A percentile compares a stretch with the other conserved stretches of the same genome.
Conservation (phyloP, 1,140 invertebrate genomes). For the Leptinotarsa defecta region DNA sequence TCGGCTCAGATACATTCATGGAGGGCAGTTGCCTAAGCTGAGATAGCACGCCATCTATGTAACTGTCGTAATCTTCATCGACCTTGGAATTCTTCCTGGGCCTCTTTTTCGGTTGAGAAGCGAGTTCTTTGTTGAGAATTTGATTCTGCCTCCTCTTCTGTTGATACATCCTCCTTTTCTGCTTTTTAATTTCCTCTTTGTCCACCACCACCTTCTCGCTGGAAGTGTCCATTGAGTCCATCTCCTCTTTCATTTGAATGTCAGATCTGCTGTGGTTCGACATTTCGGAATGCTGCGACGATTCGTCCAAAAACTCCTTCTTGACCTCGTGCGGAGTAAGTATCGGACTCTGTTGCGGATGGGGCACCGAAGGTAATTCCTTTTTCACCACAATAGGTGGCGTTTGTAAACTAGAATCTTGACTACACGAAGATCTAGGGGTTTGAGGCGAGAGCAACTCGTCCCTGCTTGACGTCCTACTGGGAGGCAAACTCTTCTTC, state of each 20-base stretch:
- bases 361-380: constrained; percentile 32
- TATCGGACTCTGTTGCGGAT: constrained; percentile 41
- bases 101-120: constrained; percentile 74
- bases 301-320: constrained; percentile 65
- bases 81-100: constrained; percentile 81
- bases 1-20: constrained; percentile 86
- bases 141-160: constrained; percentile 76
- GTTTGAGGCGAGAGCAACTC: constrained; percentile 55
- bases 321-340: constrained; percentile 63
- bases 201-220: constrained; percentile 46
- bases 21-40: constrained; percentile 83
- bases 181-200: constrained; percentile 71
- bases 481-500: constrained; percentile 52
- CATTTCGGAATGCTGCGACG: constrained; percentile 64
- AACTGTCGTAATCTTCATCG: constrained; percentile 90
- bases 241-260: constrained; percentile 63
- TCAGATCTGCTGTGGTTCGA: constrained; percentile 65
- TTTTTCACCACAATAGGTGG: constrained; percentile 52
- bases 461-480: constrained; percentile 52
- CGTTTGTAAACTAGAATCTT: constrained; percentile 54
- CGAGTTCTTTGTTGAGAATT: constrained; percentile 55
- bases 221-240: constrained; percentile 51
- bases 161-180: constrained; percentile 81
- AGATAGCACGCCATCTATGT: constrained; percentile 83
- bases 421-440: constrained; percentile 51